Conservation (phyloP, 2,797 vertebrate species). For the Eulemur albifrons region DNA sequence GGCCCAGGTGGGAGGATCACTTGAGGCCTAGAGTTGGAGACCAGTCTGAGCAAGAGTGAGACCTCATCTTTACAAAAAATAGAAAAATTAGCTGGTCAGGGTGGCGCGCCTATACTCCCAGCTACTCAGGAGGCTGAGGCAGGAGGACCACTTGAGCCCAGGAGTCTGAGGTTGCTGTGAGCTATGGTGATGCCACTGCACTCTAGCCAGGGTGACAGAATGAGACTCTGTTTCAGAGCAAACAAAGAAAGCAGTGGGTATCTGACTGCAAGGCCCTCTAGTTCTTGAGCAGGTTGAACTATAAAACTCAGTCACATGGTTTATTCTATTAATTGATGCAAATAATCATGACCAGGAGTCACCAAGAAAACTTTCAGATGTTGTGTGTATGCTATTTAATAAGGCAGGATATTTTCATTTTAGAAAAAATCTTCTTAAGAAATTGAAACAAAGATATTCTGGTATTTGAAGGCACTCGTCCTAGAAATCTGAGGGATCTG, state of each 20-base stretch:
- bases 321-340: not conserved
- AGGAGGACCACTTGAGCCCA: not conserved
- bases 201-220: not conserved
- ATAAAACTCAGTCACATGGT: not conserved
- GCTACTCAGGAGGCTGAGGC: not conserved
- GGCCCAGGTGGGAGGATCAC: not conserved
- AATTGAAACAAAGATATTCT: not conserved
- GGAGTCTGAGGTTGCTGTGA: not conserved
- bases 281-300: not conserved
- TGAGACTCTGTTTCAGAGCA: too few species aligned
- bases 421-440: not conserved
- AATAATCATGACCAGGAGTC: not conserved
- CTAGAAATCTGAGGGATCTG: not conserved
- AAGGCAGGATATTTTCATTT: not conserved
- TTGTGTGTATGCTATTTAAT: not conserved
- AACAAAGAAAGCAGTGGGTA: not conserved
- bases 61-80: not conserved
- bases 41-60: not conserved
- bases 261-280: too few species aligned
- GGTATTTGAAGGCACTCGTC: not conserved
- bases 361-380: not conserved
- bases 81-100: not conserved
- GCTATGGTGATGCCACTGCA: not conserved
- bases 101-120: not conserved
- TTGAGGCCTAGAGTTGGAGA: not conserved